Percentiles rank a stretch among this genome's conserved stretches.
phyloP scores from a whole-genome alignment of 2,797 vertebrate species.

The Champsocephalus esox region DNA sequence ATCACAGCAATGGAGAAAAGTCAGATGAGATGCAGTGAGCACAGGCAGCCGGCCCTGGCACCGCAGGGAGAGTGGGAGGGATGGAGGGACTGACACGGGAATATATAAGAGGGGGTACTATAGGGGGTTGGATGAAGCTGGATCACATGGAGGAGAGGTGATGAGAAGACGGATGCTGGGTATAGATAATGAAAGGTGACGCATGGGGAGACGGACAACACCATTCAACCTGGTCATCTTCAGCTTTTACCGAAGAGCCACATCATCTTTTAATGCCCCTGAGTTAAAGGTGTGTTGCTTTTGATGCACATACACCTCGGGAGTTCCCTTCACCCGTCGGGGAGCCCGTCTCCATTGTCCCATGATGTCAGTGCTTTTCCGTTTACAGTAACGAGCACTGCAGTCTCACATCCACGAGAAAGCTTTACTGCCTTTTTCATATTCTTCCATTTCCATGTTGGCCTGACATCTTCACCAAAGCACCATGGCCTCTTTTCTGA shows the following conservation, averaged over 20 bases:
- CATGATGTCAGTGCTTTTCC: not conserved
- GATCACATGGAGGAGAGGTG: constrained; percentile 9
- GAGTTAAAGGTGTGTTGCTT: not conserved
- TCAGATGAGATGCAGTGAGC: constrained; percentile 54
- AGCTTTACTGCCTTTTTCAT: not conserved
- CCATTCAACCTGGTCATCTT: constrained; percentile 11
- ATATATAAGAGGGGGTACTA: constrained; percentile 21
- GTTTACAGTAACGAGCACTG: not conserved
- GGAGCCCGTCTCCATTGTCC: not conserved
- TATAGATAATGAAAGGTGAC: constrained; percentile 15
- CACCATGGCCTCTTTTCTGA: constrained; percentile 43
- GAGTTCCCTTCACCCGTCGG: not conserved
- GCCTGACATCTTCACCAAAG: constrained; percentile 44
- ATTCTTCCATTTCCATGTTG: constrained; percentile 11
- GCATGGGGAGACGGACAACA: not conserved
- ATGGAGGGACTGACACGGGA: constrained; percentile 25
- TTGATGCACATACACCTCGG: rapidly evolving
- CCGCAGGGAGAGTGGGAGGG: constrained; percentile 6
- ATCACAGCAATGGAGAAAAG: constrained; percentile 56
- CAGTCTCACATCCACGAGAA: not conserved
- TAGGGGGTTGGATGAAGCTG: not conserved
- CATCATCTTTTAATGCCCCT: not conserved
- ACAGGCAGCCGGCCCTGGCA: constrained; percentile 41
- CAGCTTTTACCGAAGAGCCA: constrained; percentile 1
- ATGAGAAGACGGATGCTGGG: constrained; percentile 9